Percentiles rank a stretch among this genome's conserved stretches.
Conservation (phyloP, 2,797 vertebrate genomes). For the Squalus acanthias region DNA sequence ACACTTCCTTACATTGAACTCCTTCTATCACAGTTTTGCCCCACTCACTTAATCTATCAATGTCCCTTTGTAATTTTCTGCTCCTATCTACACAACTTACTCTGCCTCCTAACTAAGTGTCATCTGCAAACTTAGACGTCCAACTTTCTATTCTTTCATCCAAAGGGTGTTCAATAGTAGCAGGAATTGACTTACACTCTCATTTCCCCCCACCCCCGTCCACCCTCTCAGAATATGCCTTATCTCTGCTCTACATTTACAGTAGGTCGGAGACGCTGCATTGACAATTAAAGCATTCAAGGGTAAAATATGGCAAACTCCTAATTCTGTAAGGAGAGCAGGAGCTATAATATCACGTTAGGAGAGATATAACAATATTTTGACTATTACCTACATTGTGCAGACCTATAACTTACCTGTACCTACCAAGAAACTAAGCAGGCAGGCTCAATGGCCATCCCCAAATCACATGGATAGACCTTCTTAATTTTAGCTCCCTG, state of each 20-base stretch:
- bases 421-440: background rate
- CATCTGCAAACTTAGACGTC: background rate
- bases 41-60: too few relatives aligned
- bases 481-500: background rate
- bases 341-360: background rate
- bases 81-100: too few relatives aligned
- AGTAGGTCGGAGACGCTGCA: background rate
- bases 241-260: background rate
- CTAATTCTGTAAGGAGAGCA: background rate
- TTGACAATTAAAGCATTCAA: too few relatives aligned
- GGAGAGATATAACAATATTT: background rate
- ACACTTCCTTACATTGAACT: background rate
- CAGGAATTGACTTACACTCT: background rate
- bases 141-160: background rate
- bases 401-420: background rate
- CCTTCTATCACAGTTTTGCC: too few relatives aligned
- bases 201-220: background rate
- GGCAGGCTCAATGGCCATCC: background rate
- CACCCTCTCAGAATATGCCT: background rate
- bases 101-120: too few relatives aligned
- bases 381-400: background rate
- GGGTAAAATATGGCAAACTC: too few relatives aligned
- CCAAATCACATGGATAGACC: background rate
- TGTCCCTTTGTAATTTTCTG: too few relatives aligned
- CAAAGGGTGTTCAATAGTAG: background rate